phyloP scores from a whole-genome alignment of 2,888 invertebrate species.

The Drosophila lutescens region DNA sequence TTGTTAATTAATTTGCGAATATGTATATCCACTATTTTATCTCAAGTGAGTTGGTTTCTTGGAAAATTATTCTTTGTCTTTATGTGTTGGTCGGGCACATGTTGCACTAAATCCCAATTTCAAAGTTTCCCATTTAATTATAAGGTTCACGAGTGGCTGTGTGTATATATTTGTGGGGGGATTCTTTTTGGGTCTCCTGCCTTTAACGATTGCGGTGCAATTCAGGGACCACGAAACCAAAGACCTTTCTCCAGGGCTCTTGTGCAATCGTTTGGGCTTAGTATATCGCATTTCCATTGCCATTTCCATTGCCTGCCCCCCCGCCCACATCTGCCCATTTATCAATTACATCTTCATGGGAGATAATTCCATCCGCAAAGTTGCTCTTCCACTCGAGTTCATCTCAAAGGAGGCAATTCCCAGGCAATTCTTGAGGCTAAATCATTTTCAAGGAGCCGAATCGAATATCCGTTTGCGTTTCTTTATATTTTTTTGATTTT shows the following conservation, averaged over 20 bases:
- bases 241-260: constrained; percentile 7
- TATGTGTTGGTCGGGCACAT: neutral
- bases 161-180: neutral
- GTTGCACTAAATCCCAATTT: neutral
- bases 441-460: constrained; percentile 12
- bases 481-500: neutral
- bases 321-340: constrained; percentile 11
- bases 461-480: constrained; percentile 25
- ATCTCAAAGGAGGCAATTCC: constrained; percentile 36
- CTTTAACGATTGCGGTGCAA: constrained; percentile 8
- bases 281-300: constrained; percentile 21
- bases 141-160: neutral
- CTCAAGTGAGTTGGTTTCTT: neutral
- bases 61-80: neutral
- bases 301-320: constrained; percentile 2
- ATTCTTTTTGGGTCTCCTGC: neutral
- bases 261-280: constrained; percentile 1
- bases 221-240: constrained; percentile 8
- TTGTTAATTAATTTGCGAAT: neutral
- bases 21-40: neutral
- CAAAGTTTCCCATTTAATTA: constrained; percentile 3
- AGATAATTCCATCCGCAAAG: constrained; percentile 39
- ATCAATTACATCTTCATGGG: constrained; percentile 43
- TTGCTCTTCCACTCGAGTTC: constrained; percentile 44
- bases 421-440: constrained; percentile 21